Conservation (phyloP, 2,797 vertebrate genomes). For the Tangara arthus region DNA sequence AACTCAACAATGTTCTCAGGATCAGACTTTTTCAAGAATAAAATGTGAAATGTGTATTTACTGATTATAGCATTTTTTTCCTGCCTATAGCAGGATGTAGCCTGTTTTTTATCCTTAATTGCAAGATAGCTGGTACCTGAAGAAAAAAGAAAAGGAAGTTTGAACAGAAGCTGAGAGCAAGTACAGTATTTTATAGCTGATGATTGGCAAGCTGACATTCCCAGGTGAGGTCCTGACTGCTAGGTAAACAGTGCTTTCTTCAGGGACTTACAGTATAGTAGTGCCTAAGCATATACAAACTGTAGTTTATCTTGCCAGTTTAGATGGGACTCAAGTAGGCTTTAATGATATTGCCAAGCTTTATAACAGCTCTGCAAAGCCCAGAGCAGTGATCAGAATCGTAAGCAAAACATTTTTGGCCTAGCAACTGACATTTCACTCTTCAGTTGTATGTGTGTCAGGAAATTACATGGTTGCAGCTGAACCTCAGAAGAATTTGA, state of each 20-base stretch:
- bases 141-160: not conserved
- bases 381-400: constrained; percentile 12
- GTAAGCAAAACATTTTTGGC: constrained; percentile 3
- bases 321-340: not conserved
- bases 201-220: not conserved
- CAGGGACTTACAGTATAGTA: not conserved
- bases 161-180: not conserved
- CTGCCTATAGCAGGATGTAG: not conserved
- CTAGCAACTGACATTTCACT: not conserved
- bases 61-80: not conserved
- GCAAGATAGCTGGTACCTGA: not conserved
- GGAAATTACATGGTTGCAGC: not conserved
- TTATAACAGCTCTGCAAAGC: constrained; percentile 9
- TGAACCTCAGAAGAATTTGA: not conserved
- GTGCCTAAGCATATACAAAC: not conserved
- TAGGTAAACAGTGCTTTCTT: not conserved
- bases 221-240: not conserved
- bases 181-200: not conserved
- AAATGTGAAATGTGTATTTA: not conserved
- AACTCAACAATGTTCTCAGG: not conserved
- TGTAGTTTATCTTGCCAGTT: constrained; percentile 18
- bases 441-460: not conserved
- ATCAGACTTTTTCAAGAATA: not conserved
- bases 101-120: not conserved
- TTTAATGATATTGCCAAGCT: constrained; percentile 22